These are phyloP conservation scores for Lasiurus cinereus DNA, from an alignment of 2,113 vertebrate species.

Conservation along the genomic window DNA sequence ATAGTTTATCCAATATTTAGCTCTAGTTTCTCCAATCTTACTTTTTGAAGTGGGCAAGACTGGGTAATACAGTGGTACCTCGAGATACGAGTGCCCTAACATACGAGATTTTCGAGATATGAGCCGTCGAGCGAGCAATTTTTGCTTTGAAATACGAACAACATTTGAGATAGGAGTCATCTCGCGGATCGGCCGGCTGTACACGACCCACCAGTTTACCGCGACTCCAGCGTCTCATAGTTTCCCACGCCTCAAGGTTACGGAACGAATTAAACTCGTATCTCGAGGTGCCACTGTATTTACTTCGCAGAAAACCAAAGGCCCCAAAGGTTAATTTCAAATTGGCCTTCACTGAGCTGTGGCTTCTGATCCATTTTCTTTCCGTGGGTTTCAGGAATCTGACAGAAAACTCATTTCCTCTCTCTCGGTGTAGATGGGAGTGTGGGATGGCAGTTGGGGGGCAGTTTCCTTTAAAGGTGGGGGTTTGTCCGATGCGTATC, in stretches of 20 bases:
- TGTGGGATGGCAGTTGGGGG: background rate
- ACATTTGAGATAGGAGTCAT: too few relatives aligned
- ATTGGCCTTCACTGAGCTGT: constrained; percentile 64
- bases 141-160: too few relatives aligned
- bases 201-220: too few relatives aligned
- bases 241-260: too few relatives aligned
- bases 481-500: background rate
- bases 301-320: constrained; percentile 50
- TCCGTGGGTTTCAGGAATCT: constrained; percentile 54
- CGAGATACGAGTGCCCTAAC: too few relatives aligned
- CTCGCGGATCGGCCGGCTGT: too few relatives aligned
- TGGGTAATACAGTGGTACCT: background rate
- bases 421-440: background rate
- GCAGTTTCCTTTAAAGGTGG: background rate
- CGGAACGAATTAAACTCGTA: too few relatives aligned
- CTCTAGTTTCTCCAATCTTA: constrained; percentile 24
- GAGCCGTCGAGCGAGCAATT: too few relatives aligned
- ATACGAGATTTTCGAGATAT: too few relatives aligned
- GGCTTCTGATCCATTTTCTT: constrained; percentile 51
- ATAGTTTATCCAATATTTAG: background rate
- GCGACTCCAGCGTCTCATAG: too few relatives aligned
- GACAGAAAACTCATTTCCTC: constrained; percentile 70
- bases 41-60: constrained; percentile 38
- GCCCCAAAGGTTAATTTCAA: constrained; percentile 71
- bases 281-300: background rate